Base-by-base conservation (phyloP, 2,888 invertebrate genomes). In the Sesia apiformis region DNA sequence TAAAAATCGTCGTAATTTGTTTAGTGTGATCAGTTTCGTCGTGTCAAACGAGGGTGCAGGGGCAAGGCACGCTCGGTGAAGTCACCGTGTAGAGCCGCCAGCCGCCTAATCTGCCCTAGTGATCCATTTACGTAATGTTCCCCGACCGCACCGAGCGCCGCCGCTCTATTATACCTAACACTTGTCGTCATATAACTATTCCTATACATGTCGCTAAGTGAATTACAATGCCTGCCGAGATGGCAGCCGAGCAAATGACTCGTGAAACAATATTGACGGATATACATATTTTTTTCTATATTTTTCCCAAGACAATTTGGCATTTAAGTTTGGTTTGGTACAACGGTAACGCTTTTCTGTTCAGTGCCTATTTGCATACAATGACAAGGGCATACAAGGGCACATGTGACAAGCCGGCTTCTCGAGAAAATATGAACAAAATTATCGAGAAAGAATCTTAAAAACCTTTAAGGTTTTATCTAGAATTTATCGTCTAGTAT, bases 41-140 rank as follows among this genome's bases (percentile, higher is more conserved):
- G 23, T 23, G 23, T 23, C 23, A 23, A 23, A 2, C 23, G 23
- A 23, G 23, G 2, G 23, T 23, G 23, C 23, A 23, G 23, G 46
- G 7, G n/a, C 4, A 46, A 46, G 46, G 46, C 46, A 6, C 8
- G 46, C 46, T 46, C 8, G 8, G 46, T n/a, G 38, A 38, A 49
- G 56, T 54, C 43, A 49, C 54, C 53, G 52, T 54, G 55, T 56
- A 58, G n/a, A n/a, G 55, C 52, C 55, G 55, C 53, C 53, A 40
- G 50, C 58, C 54, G 57, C 56, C 58, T 73, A 71, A 76, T 72
- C 70, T 67, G 62, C 59, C 60, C 63, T 62, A 60, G 67, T 66
- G 69, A 74, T 76, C 72, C 73, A 81, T 81, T 82, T 78, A 73
- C 72, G 74, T 78, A 78, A 82, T 75, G 69, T 75, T 70, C 71